A percentile compares a stretch with the other conserved stretches of the same genome.
These are phyloP conservation scores for Epiblema foenella DNA, from an alignment of 2,888 invertebrate species.

Conservation along the genomic window DNA sequence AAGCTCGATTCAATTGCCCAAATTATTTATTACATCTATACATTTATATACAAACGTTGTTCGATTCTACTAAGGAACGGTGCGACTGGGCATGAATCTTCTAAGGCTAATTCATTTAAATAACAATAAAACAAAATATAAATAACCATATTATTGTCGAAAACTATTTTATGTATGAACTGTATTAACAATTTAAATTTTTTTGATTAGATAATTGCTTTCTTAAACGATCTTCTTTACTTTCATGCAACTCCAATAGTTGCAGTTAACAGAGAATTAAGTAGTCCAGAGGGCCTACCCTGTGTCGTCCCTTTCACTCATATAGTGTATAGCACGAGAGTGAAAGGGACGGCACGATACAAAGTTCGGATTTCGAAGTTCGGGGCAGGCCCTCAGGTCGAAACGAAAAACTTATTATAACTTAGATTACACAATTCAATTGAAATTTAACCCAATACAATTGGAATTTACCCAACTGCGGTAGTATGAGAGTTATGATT, in stretches of 20 bases:
- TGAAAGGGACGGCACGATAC: no score
- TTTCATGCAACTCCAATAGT: background rate
- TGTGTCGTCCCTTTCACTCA: no score
- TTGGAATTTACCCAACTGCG: no score
- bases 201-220: background rate
- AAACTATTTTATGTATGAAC: background rate
- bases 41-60: conserved; percentile 42
- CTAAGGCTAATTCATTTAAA: background rate
- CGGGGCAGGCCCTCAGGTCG: no score
- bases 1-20: conserved; percentile 44
- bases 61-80: conserved; percentile 21
- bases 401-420: background rate
- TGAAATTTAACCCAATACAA: background rate
- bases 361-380: no score
- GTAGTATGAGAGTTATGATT: no score
- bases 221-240: background rate
- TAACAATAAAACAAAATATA: no score
- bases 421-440: background rate
- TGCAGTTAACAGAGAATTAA: no score
- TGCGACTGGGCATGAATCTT: conserved; percentile 4
- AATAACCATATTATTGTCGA: no score
- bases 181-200: background rate
- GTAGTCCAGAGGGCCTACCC: no score
- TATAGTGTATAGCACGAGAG: no score
- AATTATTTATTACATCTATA: conserved; percentile 37